Evolutionary conservation across 2,888 invertebrate species (phyloP), one percentile per base, ranked within the genome.

Genomic region (Agonopterix heracliana): DNA sequence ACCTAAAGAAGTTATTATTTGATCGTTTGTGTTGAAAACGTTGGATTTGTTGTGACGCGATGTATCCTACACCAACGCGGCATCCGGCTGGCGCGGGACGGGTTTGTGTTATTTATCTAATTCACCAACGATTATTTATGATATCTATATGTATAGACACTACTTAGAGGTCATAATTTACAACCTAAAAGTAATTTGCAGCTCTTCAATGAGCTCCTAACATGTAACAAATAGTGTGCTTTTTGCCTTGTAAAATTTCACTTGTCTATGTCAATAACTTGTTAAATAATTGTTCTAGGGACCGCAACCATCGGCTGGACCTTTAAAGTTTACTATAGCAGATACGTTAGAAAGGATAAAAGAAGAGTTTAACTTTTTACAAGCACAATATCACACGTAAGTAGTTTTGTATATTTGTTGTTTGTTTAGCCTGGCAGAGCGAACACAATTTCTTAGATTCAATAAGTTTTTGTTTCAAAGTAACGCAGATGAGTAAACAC

Each of bases 381-480:
- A 98, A 89, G 95, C 96, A 51, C 97, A 98, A 83, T 97, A 97
- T 87, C 97, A 97, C 87, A 94, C 94, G 97, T 97, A 90, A 95
- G 94, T 92, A 68, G 49, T 49, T 11, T 12, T 41, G 7, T 38
- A 38, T 38, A 38, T 26, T 26, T 5, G 2, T 26, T 26, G 5
- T 26, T 26, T 26, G 26, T 26, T 50, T 41, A 26, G 26, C 26
- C 26, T 26, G 26, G 26, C 26, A 26, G 26, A 17, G 17, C 17
- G 3, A 26, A 26, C 26, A 26, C 5, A 5, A 26, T 26, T 26
- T 1, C 26, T 26, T 26, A 26, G 26, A 26, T 5, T 26, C 26
- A 26, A 26, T 26, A 26, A 26, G 26, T 26, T 26, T 26, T 26
- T 26, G 26, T 26, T 26, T 26, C 26, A 26, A 26, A 26, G 26